These are phyloP conservation scores for Onychomys torridus DNA, from an alignment of 2,797 vertebrate species.

Conservation along the genomic window DNA sequence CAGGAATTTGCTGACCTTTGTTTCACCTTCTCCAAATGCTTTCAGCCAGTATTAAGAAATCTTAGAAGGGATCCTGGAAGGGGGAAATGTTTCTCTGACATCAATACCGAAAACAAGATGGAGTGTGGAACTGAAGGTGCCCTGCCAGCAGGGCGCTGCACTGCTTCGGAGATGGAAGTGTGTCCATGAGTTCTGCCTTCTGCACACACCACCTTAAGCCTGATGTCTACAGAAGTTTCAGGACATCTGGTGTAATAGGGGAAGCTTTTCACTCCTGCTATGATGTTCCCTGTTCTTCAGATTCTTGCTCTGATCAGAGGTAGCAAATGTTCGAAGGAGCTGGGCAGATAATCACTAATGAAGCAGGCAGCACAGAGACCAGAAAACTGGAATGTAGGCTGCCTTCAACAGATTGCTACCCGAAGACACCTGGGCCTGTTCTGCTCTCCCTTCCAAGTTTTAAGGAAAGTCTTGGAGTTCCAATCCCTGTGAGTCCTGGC, in stretches of 20 bases:
- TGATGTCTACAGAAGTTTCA: background rate
- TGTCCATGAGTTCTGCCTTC: background rate
- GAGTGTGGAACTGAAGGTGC: background rate
- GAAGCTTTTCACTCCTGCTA: background rate
- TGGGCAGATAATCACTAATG: background rate
- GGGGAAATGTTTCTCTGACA: no score
- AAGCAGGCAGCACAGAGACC: background rate
- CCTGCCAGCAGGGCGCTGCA: background rate
- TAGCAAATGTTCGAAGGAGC: background rate
- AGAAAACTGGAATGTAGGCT: background rate
- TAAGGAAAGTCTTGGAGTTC: conserved; percentile 30
- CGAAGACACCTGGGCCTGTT: background rate
- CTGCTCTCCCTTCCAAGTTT: background rate
- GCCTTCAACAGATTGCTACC: background rate
- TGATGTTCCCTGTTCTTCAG: background rate
- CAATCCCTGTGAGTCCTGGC: background rate
- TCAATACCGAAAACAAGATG: background rate
- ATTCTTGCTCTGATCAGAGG: background rate
- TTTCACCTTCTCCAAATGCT: background rate
- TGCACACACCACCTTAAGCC: background rate
- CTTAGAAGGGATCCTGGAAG: background rate
- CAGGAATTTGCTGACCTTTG: background rate
- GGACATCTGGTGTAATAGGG: background rate
- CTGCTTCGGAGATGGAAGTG: no score
- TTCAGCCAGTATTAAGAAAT: conserved; percentile 24